Evolutionary conservation across 2,888 invertebrate species (phyloP), one percentile per base, ranked within the genome.

Genomic region (Pyrgus malvae): DNA sequence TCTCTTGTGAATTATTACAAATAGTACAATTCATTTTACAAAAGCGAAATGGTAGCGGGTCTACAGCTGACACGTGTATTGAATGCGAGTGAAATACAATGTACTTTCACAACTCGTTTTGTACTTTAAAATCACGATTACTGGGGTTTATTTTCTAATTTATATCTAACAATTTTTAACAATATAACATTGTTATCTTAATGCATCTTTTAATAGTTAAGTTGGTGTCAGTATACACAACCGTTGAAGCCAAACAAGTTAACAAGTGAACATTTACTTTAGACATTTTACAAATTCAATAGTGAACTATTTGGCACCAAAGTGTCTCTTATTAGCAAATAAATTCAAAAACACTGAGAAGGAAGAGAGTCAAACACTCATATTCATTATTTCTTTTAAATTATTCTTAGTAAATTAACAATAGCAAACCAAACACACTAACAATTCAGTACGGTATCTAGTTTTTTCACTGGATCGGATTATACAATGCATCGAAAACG

Each of bases 71-170:
- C 25, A 27, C 9, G 35, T 35, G 35, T 37, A 37, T 25, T 48
- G 37, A 53, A 42, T 45, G 51, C 45, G 35, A 38, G 51, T 45
- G 48, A 51, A 61, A 56, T 61, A 48, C 48, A 58, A 60, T 64
- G 70, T 72, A 72, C 70, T 72, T 68, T 69, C 73, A 75, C 78
- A 68, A 73, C 74, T 73, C 70, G 63, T 67, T 86, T 88, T 88
- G 87, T 87, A 86, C 87, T 88, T 82, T 78, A 48, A 70, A 76
- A 83, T 83, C 87, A 85, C 83, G 76, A 74, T 78, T 76, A 65
- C 69, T 69, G 60, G 65, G 60, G 48, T 46, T 55, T 49, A 49
- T 17, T 16, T 16, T 9, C 7, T 59, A 50, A 9, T 42, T 31
- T 42, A 42, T 51, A 51, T 37, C 42, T 44, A 44, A 55, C 35